A percentile compares a stretch with the other conserved stretches of the same genome.
Conservation (phyloP, 2,113 vertebrate species). For the Sceloporus tristichus region DNA sequence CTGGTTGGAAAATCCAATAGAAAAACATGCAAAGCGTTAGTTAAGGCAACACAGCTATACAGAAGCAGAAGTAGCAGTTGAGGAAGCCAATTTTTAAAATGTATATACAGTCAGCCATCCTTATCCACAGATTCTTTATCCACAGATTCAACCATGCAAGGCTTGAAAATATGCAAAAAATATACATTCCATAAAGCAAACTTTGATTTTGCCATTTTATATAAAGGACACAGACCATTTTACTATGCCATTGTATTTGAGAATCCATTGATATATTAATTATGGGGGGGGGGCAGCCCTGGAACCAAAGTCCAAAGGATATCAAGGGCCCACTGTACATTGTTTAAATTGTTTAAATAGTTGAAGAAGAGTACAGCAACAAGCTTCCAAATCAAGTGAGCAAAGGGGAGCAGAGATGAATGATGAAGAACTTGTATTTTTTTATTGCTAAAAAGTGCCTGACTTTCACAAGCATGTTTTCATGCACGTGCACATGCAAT, state of each 20-base stretch:
- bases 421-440: neutral
- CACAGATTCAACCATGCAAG: too few species aligned
- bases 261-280: too few species aligned
- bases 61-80: constrained; percentile 51
- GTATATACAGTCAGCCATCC: neutral
- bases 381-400: neutral
- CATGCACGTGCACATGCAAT: neutral
- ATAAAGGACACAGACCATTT: too few species aligned
- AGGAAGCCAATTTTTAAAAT: neutral
- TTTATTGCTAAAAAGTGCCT: neutral
- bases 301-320: neutral
- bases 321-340: neutral
- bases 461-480: neutral
- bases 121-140: too few species aligned
- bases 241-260: neutral
- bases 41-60: constrained; percentile 45
- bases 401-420: neutral
- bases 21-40: constrained; percentile 74
- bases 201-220: too few species aligned
- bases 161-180: too few species aligned
- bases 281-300: too few species aligned
- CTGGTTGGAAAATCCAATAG: constrained; percentile 78
- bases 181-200: too few species aligned
- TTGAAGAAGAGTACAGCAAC: neutral
- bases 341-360: constrained; percentile 8